Base-by-base conservation (phyloP, 2,888 invertebrate genomes). In the Agonopterix subpropinquella region DNA sequence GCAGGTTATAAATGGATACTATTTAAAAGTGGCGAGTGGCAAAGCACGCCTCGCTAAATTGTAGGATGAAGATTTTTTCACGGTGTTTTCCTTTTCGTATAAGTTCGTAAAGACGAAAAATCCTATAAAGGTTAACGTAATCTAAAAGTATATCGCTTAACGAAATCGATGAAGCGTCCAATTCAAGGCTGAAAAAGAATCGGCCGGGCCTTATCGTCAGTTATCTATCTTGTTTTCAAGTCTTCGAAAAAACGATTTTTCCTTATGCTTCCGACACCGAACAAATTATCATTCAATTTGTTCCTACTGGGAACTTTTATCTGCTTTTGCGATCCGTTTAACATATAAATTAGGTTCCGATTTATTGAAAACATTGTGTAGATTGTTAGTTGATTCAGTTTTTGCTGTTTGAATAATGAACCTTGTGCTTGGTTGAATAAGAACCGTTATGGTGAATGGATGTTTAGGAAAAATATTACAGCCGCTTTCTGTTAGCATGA, bases 231-330 rank as follows among this genome's bases (percentile, higher is more conserved):
- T 69, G 69, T 67, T 64, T 67, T 63, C 62, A 57, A 28, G 62
- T 58, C 62, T 55, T 59, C 53, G 59, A 61, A 60, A 61, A 60
- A 61, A 58, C 70, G 65, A 78, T 78, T 80, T 78, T 77, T 79
- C 76, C 71, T 72, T 67, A 72, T 69, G 70, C 62, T 61, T 62
- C 59, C 53, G 66, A 70, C 70, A 68, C 56, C 57, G 67, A 77
- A 78, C 79, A 80, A 81, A 82, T 82, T 77, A 72, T 69, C 70
- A 76, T 78, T 77, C 76, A 74, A 80, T 81, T 77, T 75, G 74
- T 80, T 73, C 73, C 66, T 61, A 54, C 61, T 66, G 64, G 60
- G 65, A 65, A 61, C 66, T 72, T 71, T 73, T 70, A 73, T 76
- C 70, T 67, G 64, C 65, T 59, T 67, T 71, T 59, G 67, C 66